Percentiles rank a stretch among this genome's conserved stretches.
Conservation (phyloP, 2,888 invertebrate genomes). For the Drosophila sordidula region DNA sequence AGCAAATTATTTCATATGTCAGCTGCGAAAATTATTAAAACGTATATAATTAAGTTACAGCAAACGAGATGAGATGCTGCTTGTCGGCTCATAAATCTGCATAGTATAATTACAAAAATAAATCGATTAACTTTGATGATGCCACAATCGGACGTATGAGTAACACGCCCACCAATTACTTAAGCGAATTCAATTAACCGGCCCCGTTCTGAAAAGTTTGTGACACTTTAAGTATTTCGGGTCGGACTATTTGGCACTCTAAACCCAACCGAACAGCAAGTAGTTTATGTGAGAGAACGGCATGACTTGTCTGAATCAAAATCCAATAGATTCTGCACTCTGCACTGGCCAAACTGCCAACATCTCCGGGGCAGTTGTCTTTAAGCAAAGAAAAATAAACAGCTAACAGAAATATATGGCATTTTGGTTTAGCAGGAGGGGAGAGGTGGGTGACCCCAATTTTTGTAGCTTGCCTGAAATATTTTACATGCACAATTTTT, state of each 20-base stretch:
- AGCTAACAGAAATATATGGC: slow-evolving; percentile 26
- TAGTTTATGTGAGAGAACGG: slow-evolving; percentile 45
- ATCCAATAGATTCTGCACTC: slow-evolving; percentile 38
- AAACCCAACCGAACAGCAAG: neutral
- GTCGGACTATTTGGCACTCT: slow-evolving; percentile 2
- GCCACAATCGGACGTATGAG: slow-evolving; percentile 39
- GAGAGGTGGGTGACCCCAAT: slow-evolving; percentile 59
- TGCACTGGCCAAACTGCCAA: slow-evolving; percentile 26
- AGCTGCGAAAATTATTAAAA: slow-evolving; percentile 69
- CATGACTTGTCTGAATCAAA: slow-evolving; percentile 32
- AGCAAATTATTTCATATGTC: slow-evolving; percentile 75
- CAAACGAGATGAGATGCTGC: slow-evolving; percentile 34
- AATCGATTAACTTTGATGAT: slow-evolving; percentile 65
- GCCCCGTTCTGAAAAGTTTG: slow-evolving; percentile 2
- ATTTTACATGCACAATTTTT: slow-evolving; percentile 75
- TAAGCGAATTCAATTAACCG: slow-evolving; percentile 59
- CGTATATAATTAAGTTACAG: slow-evolving; percentile 60
- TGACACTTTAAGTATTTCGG: neutral
- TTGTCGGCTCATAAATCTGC: slow-evolving; percentile 43
- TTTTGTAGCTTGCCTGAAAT: slow-evolving; percentile 55
- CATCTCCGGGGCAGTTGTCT: slow-evolving; percentile 16
- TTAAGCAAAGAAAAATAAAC: slow-evolving; percentile 35
- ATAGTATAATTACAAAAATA: slow-evolving; percentile 68
- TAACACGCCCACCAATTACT: slow-evolving; percentile 66
- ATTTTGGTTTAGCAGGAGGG: slow-evolving; percentile 6